Evolutionary conservation across 1,140 invertebrate species (phyloP), one percentile per base, ranked within the genome.

Genomic region (Aphelenchoides fujianensis): DNA sequence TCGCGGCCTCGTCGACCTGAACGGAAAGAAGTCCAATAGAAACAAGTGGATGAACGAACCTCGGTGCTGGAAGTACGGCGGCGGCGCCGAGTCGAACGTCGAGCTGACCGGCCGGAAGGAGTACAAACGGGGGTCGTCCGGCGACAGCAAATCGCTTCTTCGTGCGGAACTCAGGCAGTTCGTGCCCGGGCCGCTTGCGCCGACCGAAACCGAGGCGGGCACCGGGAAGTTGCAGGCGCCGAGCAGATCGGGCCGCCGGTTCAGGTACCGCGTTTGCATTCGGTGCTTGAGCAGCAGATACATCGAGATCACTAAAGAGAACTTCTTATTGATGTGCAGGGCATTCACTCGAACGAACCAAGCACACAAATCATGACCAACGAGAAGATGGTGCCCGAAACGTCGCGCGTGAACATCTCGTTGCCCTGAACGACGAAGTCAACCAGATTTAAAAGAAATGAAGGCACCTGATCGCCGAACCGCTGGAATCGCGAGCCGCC

Each of bases 201-300:
- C 62, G 32, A 28, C 35, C n/a, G n/a, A n/a, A 35, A 54, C 31
- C 30, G 19, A 27, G 19, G 31, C 31, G 41, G 73, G 34, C 16
- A 68, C 67, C 0, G 76, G 76, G 23, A 78, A 80, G 32, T 77
- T 78, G 63, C 76, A 78, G 9, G 78, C 77, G 31, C 70, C 70
- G 1, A 79, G 62, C 31, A 80, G 54, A 35, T 79, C 79, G 23
- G 77, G 66, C 30, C 77, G 35, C 55, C 74, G 53, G 48, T 69
- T 78, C n/a, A 78, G n/a, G 48, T 78, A 78, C 27, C 77, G 55
- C 12, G 74, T 68, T 37, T 83, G 81, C 82, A 83, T 84, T 53
- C 82, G 73, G 71, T 84, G 82, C 55, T 83, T 83, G 78, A 83
- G 79, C 36, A 83, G 67, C 34, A 83, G 70, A 69, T 83, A 83